phyloP scores from a whole-genome alignment of 2,888 invertebrate species.

The Parnassius orleans region DNA sequence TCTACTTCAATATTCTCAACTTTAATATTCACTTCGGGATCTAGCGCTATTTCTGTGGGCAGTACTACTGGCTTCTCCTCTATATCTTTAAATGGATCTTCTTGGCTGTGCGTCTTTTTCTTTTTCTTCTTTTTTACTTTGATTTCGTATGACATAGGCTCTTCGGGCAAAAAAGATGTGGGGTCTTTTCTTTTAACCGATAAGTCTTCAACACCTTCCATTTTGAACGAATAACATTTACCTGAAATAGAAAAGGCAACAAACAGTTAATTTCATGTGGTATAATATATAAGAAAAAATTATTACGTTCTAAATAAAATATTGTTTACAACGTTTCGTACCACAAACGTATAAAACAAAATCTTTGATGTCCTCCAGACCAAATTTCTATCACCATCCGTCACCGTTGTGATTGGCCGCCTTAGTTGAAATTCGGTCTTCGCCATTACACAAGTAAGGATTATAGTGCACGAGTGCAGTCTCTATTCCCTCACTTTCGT shows the following conservation, averaged over 20 bases:
- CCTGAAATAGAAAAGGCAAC: constrained; percentile 17
- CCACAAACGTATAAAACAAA: no score
- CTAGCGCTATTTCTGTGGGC: constrained; percentile 42
- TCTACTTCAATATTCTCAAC: constrained; percentile 73
- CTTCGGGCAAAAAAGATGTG: constrained; percentile 64
- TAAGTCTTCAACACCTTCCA: constrained; percentile 30
- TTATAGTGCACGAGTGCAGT: no score
- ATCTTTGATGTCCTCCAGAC: no score
- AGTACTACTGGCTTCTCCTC: constrained; percentile 41
- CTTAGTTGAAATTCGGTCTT: no score
- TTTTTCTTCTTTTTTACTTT: constrained; percentile 70
- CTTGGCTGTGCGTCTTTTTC: constrained; percentile 53
- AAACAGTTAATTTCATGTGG: neutral
- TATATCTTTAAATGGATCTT: constrained; percentile 69
- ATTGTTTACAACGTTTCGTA: no score
- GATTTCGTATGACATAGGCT: constrained; percentile 68
- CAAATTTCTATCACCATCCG: no score
- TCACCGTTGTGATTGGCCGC: no score
- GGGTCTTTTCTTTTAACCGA: constrained; percentile 55
- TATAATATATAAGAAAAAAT: neutral
- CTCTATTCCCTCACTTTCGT: no score
- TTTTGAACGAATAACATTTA: constrained; percentile 29
- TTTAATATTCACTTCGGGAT: constrained; percentile 69
- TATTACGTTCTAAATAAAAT: neutral
- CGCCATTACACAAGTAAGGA: no score